Conservation (phyloP, 2,888 invertebrate species). For the Bruchidius siliquastri region DNA sequence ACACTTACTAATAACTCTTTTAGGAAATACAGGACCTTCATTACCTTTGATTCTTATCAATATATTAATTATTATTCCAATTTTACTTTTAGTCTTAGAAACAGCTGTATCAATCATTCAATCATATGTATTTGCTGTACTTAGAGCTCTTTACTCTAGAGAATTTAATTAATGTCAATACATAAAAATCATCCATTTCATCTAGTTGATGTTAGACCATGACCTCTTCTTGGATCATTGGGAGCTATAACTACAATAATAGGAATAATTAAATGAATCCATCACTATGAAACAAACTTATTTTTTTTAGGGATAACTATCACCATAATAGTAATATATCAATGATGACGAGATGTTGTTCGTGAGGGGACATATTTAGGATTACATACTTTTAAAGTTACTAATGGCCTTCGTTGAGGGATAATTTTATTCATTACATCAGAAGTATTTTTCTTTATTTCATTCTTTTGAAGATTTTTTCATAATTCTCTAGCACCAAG, state of each 20-base stretch:
- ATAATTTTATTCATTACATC: conserved; percentile 71
- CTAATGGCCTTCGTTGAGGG: conserved; percentile 59
- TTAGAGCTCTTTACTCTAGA: conserved; percentile 63
- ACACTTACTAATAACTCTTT: conserved; percentile 60
- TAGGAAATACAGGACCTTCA: conserved; percentile 48
- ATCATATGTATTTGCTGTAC: conserved; percentile 62
- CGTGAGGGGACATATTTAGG: conserved; percentile 67
- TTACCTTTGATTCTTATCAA: conserved; percentile 28
- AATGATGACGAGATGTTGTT: conserved; percentile 67
- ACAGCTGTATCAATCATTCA: conserved; percentile 61
- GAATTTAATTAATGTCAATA: conserved; percentile 56
- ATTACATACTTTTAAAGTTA: conserved; percentile 56
- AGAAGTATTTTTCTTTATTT: conserved; percentile 60
- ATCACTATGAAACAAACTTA: conserved; percentile 52
- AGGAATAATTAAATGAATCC: conserved; percentile 60
- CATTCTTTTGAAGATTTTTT: conserved; percentile 59
- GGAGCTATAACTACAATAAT: conserved; percentile 55
- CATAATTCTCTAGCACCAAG: conserved; percentile 45
- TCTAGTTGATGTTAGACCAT: conserved; percentile 62
- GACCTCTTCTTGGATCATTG: conserved; percentile 59
- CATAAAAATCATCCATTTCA: conserved; percentile 60
- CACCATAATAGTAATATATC: conserved; percentile 53
- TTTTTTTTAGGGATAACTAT: conserved; percentile 51
- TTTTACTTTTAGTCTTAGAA: conserved; percentile 52
- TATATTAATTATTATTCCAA: conserved; percentile 30